Base-by-base conservation (phyloP, 2,888 invertebrate species). In the Sepioteuthis lessoniana region DNA sequence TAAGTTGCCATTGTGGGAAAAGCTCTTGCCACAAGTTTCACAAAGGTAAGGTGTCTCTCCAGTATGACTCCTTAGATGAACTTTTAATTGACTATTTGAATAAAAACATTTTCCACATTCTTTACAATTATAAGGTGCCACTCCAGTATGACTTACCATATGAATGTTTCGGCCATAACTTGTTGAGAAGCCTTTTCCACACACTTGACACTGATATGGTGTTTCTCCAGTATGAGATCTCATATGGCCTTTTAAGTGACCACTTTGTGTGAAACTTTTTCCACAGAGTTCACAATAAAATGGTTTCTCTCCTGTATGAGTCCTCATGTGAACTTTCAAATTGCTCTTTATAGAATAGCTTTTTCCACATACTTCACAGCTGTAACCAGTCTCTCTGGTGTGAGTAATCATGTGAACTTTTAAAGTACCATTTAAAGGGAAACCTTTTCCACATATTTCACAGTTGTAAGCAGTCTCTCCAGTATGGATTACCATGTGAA, bases 251-350 rank as follows among this genome's bases (percentile, higher is more conserved):
- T 21, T 93, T 25, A 93, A 60, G 35, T 28, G 35, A 55, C 16
- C 37, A 93, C 37, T n/a, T 47, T n/a, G 31, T n/a, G 47, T 47
- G 37, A 93, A 93, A 47, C 31, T 35, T 93, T 93, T 93, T 21
- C 93, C 60, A 93, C 93, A 93, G 35, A 50, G 46, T 28, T 93
- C 93, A 93, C 93, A 93, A 35, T 93, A 31, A 35, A 46, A 93
- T n/a, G 93, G 93, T 50, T 93, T 93, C n/a, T 93, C 93, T 13
- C 47, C 93, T 0, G 93, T 93, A 38, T 93, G 93, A 13, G 46
- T 42, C 19, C 46, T 13, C 46, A 38, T n/a, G 25, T 91, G 91
- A 91, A 42, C 91, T 16, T 42, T 46, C 31, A 91, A 46, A 28
- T 91, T 46, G 16, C 91, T 31, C 3, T 91, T 91, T 46, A 42